These are phyloP conservation scores for Drosophila bocqueti DNA, from an alignment of 1,140 invertebrate genomes.

Conservation along the genomic window DNA sequence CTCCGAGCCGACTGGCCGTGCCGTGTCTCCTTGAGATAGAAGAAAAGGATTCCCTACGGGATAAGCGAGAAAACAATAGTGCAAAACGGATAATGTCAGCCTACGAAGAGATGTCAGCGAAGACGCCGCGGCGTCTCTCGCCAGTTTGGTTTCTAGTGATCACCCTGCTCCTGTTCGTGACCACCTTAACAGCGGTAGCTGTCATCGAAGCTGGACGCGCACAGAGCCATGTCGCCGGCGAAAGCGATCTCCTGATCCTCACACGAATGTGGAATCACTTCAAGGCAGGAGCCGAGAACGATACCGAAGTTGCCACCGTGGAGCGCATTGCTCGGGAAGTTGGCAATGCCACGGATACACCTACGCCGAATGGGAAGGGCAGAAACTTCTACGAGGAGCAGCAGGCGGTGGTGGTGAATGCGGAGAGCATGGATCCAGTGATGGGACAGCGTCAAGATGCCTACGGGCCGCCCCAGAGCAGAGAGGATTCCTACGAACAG, in stretches of 20 bases:
- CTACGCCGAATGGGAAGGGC: neutral
- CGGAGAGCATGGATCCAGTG: slow-evolving; percentile 40
- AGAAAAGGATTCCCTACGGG: slow-evolving; percentile 8
- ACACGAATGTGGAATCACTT: slow-evolving; percentile 63
- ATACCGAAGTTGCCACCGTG: slow-evolving; percentile 56
- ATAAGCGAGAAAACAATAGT: neutral
- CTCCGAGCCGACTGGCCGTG: slow-evolving; percentile 53
- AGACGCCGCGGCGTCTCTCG: slow-evolving; percentile 29
- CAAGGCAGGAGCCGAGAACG: slow-evolving; percentile 6
- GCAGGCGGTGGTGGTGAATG: slow-evolving; percentile 65
- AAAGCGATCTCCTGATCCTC: slow-evolving; percentile 47
- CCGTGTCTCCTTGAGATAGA: slow-evolving; percentile 9
- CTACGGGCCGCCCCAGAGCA: slow-evolving; percentile 51
- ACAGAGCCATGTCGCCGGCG: slow-evolving; percentile 11
- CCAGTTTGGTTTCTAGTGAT: slow-evolving; percentile 58
- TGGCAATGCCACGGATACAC: slow-evolving; percentile 31
- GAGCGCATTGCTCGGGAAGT: slow-evolving; percentile 61
- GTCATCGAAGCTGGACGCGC: slow-evolving; percentile 51
- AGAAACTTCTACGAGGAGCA: slow-evolving; percentile 70
- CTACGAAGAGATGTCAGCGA: slow-evolving; percentile 63
- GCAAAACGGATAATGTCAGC: slow-evolving; percentile 38
- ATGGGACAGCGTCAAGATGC: slow-evolving; percentile 49
- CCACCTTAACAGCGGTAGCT: slow-evolving; percentile 51
- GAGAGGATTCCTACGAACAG: slow-evolving; percentile 46
- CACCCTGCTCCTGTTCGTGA: slow-evolving; percentile 49